Evolutionary conservation across 2,797 vertebrate genomes (phyloP).

Genomic region (Nyctibius grandis): DNA sequence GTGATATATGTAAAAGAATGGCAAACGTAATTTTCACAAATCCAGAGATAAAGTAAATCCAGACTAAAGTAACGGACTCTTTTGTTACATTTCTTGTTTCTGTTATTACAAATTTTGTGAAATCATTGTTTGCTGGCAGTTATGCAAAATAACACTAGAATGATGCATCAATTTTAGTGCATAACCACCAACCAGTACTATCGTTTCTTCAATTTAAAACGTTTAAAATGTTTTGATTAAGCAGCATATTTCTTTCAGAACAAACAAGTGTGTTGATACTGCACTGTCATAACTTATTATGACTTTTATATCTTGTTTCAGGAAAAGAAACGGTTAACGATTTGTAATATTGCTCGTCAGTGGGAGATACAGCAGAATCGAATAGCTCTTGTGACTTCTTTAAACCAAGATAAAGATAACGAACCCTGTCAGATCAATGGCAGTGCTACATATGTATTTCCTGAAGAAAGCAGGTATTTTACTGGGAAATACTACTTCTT

Average conservation of each 20-base stretch:
- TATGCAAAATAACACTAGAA: not conserved
- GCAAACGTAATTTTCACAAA: not conserved
- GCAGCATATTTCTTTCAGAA: not conserved
- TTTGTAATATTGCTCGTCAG: slow-evolving; percentile 88
- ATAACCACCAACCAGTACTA: not conserved
- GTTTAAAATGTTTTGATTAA: not conserved
- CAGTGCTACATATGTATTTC: slow-evolving; percentile 77
- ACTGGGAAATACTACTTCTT: not conserved
- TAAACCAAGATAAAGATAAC: slow-evolving; percentile 79
- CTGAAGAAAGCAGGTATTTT: slow-evolving; percentile 87
- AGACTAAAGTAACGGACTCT: not conserved
- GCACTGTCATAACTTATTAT: not conserved
- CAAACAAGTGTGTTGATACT: not conserved
- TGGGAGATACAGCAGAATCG: slow-evolving; percentile 86
- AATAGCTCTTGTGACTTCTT: slow-evolving; percentile 64
- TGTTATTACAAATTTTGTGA: not conserved
- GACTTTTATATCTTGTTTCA: slow-evolving; percentile 38
- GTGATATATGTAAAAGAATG: not conserved
- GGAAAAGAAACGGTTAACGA: slow-evolving; percentile 93
- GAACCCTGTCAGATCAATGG: slow-evolving; percentile 82
- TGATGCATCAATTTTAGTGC: not conserved
- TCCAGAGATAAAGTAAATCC: not conserved
- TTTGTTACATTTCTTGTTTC: not conserved
- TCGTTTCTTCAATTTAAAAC: not conserved
- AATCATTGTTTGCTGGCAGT: not conserved